These are phyloP conservation scores for Cricetomys ansorgei DNA, from an alignment of 2,113 vertebrate genomes.

Conservation along the genomic window DNA sequence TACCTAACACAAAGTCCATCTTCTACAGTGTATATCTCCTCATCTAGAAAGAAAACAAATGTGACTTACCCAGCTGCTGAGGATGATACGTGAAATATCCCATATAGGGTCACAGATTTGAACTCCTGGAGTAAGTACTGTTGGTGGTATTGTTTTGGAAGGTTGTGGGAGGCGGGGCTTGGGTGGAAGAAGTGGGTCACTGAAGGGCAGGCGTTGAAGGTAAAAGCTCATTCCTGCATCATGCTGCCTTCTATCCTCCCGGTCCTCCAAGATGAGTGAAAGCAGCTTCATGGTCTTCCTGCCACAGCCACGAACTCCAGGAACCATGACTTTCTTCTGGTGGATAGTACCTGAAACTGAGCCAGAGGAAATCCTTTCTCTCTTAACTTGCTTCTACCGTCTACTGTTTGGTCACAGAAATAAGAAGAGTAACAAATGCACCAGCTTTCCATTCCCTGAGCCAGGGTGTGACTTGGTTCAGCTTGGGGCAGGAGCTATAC, in stretches of 20 bases:
- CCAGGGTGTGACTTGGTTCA: rapidly evolving
- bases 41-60: background rate
- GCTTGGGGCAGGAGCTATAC: too few species aligned
- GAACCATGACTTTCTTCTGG: too few species aligned
- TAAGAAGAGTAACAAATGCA: background rate
- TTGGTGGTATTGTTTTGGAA: background rate
- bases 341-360: background rate
- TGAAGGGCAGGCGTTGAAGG: background rate
- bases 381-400: background rate
- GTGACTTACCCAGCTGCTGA: too few species aligned
- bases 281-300: background rate
- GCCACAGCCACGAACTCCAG: background rate
- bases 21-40: rapidly evolving
- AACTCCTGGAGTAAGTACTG: background rate
- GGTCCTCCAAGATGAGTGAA: background rate
- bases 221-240: background rate
- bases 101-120: background rate
- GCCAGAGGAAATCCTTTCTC: background rate
- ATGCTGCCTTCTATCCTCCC: background rate
- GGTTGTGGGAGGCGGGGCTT: background rate
- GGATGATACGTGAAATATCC: background rate
- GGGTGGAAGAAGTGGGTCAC: background rate
- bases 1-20: rapidly evolving
- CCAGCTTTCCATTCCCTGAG: background rate
- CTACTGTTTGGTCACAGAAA: background rate